Conservation (phyloP, 2,113 vertebrate genomes). For the Andinoacara biseriatus region DNA sequence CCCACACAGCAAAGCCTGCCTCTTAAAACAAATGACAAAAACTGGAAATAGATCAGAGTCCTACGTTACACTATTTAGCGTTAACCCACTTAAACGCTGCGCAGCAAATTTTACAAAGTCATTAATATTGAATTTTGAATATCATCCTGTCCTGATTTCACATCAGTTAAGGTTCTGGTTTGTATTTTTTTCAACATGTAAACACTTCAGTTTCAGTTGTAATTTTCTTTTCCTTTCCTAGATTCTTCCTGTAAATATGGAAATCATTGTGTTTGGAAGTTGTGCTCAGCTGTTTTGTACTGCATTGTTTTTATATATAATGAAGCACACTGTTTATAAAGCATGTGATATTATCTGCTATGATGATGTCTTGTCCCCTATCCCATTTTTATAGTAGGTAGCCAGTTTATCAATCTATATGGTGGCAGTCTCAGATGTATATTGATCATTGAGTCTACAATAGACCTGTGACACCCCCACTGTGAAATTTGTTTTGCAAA, state of each 20-base stretch:
- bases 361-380: slow-evolving; percentile 32
- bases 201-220: slow-evolving; percentile 14
- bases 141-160: slow-evolving; percentile 4
- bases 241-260: slow-evolving; percentile 55
- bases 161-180: slow-evolving; percentile 15
- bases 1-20: neutral
- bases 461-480: slow-evolving; percentile 46
- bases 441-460: slow-evolving; percentile 4
- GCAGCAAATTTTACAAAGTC: neutral
- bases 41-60: neutral
- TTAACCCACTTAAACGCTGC: neutral
- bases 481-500: slow-evolving; percentile 40
- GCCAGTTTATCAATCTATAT: slow-evolving; percentile 8
- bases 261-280: slow-evolving; percentile 55
- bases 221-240: slow-evolving; percentile 24
- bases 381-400: slow-evolving; percentile 19
- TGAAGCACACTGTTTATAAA: slow-evolving; percentile 69
- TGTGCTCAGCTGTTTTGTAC: slow-evolving; percentile 70
- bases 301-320: slow-evolving; percentile 66
- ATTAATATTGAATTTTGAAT: slow-evolving; percentile 10
- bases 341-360: slow-evolving; percentile 58
- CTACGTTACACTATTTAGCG: neutral
- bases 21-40: neutral
- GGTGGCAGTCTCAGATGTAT: slow-evolving; percentile 9
- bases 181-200: slow-evolving; percentile 38